A percentile compares a stretch with the other conserved stretches of the same genome.
These are phyloP conservation scores for Poeciliopsis turneri DNA, from an alignment of 2,797 vertebrate genomes.

Conservation along the genomic window DNA sequence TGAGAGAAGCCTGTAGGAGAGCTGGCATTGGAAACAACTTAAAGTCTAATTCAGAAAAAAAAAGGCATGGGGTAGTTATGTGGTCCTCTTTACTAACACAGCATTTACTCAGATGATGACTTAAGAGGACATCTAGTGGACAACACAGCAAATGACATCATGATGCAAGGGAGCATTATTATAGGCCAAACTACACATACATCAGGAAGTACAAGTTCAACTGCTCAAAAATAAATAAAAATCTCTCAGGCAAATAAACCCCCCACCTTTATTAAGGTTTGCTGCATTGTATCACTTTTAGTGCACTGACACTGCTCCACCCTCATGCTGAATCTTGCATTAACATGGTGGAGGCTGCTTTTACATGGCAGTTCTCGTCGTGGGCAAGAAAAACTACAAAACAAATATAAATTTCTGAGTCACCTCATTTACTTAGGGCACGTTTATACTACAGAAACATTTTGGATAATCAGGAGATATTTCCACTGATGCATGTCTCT, in stretches of 20 bases:
- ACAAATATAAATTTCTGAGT: neutral
- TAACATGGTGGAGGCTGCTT: neutral
- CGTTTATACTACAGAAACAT: neutral
- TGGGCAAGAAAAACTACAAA: neutral
- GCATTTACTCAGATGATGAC: slow-evolving; percentile 30
- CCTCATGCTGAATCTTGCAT: neutral
- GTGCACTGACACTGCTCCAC: neutral
- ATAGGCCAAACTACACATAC: neutral
- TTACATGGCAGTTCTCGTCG: neutral
- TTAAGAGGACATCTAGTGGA: slow-evolving; percentile 72
- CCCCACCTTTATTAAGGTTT: neutral
- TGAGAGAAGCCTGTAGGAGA: neutral
- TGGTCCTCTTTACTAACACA: slow-evolving; percentile 30
- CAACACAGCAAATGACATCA: slow-evolving; percentile 8
- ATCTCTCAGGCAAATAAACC: neutral
- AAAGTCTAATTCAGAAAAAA: slow-evolving; percentile 27
- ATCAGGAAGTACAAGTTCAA: neutral
- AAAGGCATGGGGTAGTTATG: slow-evolving; percentile 32
- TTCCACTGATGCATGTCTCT: neutral
- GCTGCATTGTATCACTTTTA: neutral
- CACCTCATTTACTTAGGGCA: neutral
- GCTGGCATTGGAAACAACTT: slow-evolving; percentile 7
- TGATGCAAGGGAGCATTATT: neutral
- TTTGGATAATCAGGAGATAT: neutral
- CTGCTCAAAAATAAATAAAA: neutral